These are phyloP conservation scores for Cervus canadensis DNA, from an alignment of 2,113 vertebrate genomes.

Conservation along the genomic window DNA sequence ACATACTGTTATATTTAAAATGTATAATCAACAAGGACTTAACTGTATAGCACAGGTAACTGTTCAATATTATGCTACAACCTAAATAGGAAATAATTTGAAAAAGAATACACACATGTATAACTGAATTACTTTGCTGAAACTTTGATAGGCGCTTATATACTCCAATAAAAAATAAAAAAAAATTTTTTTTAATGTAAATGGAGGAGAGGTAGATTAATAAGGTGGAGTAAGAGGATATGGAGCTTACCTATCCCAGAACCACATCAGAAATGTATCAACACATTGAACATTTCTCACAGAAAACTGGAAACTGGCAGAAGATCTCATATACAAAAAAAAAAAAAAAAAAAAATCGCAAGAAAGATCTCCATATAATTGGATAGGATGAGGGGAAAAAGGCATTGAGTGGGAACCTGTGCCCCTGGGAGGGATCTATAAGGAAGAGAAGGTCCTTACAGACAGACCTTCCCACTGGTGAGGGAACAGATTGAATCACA, in stretches of 20 bases:
- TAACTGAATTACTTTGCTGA: not conserved
- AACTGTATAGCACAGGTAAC: not conserved
- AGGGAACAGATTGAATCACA: not conserved
- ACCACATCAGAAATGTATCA: not conserved
- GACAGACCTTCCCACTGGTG: not conserved
- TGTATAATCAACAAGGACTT: not conserved
- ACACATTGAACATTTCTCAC: not conserved
- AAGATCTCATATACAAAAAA: not conserved
- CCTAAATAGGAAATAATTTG: not conserved
- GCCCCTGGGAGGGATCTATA: not conserved
- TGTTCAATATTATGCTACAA: not conserved
- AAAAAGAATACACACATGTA: not conserved
- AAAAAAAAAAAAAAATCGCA: fast-evolving
- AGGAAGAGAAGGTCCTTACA: not conserved
- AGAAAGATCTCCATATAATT: not conserved
- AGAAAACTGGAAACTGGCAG: not conserved
- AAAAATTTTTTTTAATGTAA: not conserved
- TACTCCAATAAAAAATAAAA: not conserved
- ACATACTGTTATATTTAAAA: not conserved
- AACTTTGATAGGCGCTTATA: not conserved
- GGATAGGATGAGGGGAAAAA: not conserved
- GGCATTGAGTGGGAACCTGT: not conserved
- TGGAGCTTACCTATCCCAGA: not conserved
- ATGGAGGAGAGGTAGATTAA: not conserved
- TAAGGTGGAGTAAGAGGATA: not conserved